Conservation (phyloP, 2,797 vertebrate genomes). For the Galagoides demidoff region DNA sequence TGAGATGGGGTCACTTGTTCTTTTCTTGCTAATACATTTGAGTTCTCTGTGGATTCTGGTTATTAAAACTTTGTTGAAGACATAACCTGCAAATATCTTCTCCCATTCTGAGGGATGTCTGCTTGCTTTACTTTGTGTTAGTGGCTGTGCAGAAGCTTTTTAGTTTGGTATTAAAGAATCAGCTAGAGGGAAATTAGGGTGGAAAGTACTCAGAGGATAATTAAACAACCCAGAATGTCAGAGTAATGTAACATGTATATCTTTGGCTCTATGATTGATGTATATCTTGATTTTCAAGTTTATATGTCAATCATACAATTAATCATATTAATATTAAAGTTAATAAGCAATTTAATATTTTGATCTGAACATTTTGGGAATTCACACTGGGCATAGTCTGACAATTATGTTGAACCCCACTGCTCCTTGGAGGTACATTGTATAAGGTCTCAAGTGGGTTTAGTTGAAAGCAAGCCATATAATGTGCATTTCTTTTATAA, state of each 20-base stretch:
- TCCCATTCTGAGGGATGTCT: no score
- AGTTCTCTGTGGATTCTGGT: no score
- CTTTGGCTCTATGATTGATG: slow-evolving; percentile 43
- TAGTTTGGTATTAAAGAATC: neutral
- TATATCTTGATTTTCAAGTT: slow-evolving; percentile 43
- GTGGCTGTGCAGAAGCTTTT: no score
- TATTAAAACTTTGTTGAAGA: no score
- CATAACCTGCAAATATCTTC: no score
- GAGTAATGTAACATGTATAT: neutral
- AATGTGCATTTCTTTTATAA: neutral
- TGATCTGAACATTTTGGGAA: neutral
- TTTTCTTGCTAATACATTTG: no score
- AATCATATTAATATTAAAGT: slow-evolving; percentile 70
- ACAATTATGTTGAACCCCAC: neutral
- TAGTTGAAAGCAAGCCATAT: slow-evolving; percentile 13
- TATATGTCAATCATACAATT: slow-evolving; percentile 33
- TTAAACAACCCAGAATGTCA: slow-evolving; percentile 36
- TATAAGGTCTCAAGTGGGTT: neutral
- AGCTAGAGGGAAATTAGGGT: neutral
- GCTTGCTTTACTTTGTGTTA: no score
- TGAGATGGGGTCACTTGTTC: no score
- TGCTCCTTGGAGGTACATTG: neutral
- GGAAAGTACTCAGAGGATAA: neutral
- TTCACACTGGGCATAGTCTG: neutral
- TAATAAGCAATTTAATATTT: slow-evolving; percentile 68